Evolutionary conservation across 30 jellyfish, hydroid and myxozoan species (phyloP).

Genomic region (Calvadosia cruxmelitensis): DNA sequence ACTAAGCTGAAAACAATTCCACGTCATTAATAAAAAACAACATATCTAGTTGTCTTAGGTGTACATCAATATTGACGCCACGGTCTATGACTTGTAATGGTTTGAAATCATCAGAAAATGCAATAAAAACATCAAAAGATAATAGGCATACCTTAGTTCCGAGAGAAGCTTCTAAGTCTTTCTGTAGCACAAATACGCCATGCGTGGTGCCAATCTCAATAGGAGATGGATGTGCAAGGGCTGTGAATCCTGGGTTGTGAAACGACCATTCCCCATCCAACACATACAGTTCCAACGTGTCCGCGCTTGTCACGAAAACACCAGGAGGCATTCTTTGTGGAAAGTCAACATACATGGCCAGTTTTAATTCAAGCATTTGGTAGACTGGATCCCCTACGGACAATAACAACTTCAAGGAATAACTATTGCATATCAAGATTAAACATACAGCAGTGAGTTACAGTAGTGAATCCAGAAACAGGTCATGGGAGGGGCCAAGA

Average conservation of each 20-base stretch:
- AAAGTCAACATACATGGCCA: slow-evolving; percentile 80
- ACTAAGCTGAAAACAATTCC: background rate
- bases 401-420: no score
- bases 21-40: background rate
- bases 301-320: slow-evolving; percentile 78
- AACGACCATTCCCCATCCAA: slow-evolving; percentile 66
- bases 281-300: slow-evolving; percentile 67
- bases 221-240: slow-evolving; percentile 90
- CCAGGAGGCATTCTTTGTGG: slow-evolving; percentile 91
- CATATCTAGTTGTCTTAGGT: background rate
- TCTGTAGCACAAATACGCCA: slow-evolving; percentile 77
- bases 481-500: no score
- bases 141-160: slow-evolving; percentile 19
- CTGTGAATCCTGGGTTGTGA: slow-evolving; percentile 57
- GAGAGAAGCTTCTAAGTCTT: slow-evolving; percentile 25
- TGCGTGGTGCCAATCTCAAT: slow-evolving; percentile 90
- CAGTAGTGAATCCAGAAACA: no score
- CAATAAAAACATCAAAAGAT: background rate
- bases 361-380: slow-evolving; percentile 69
- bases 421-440: no score
- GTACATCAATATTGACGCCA: background rate
- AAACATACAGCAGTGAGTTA: no score
- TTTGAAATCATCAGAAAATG: background rate
- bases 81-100: no score
- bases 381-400: slow-evolving; percentile 87